phyloP scores from a whole-genome alignment of 37 sponge, comb jelly and placozoan species.

The Agelas oroides region DNA sequence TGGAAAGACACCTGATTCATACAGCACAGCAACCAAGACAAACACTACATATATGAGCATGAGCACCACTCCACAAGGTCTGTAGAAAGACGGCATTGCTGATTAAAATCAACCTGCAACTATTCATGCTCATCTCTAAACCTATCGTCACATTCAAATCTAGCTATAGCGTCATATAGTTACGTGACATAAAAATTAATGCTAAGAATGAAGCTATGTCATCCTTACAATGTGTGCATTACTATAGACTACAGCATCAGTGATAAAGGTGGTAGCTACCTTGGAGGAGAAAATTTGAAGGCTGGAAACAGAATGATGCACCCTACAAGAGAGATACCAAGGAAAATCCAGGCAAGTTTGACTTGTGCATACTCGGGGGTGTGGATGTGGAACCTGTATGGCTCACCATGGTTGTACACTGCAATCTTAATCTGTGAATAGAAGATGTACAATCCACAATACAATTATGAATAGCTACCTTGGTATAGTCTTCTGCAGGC shows the following conservation, averaged over 20 bases:
- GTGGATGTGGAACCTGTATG: conserved; percentile 67
- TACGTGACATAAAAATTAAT: not conserved
- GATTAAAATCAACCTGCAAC: not conserved
- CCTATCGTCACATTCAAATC: no score
- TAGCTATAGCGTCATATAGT: no score
- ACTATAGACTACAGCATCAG: no score
- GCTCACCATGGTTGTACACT: conserved; percentile 54
- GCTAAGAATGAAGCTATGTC: no score
- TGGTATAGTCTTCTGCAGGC: no score
- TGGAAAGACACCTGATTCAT: conserved; percentile 53
- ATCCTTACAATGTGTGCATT: no score
- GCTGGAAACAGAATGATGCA: conserved; percentile 72
- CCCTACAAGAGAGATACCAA: conserved; percentile 65
- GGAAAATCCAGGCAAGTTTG: conserved; percentile 89
- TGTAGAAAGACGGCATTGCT: no score
- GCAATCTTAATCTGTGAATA: conserved; percentile 67
- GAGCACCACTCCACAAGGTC: conserved; percentile 55
- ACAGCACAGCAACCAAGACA: conserved; percentile 59
- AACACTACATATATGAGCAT: conserved; percentile 60
- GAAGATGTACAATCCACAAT: no score
- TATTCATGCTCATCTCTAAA: no score
- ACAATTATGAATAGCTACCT: no score
- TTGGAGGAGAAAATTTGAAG: conserved; percentile 84
- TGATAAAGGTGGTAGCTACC: no score
- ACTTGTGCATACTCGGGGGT: conserved; percentile 59